Base-by-base conservation (phyloP, 2,113 vertebrate species). In the Poicephalus meyeri region DNA sequence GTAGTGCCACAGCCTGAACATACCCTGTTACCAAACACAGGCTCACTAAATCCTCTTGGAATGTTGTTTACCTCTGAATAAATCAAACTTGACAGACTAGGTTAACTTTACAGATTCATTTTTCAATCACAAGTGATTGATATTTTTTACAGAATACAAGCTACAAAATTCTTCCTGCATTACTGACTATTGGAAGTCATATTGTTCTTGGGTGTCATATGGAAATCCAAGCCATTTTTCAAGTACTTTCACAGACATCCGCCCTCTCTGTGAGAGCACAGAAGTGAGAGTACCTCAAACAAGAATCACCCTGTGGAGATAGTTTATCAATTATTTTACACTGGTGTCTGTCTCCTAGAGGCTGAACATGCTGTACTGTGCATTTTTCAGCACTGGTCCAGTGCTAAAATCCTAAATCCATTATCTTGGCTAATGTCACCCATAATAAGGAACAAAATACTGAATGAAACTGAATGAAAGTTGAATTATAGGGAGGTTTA, bases 31-130 rank as follows among this genome's bases (percentile, higher is more conserved):
- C 98, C 97, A 98, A 98, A 98, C 97, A 98, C 96, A 95, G 91
- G 91, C 97, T 97, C 97, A 97, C 97, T 97, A 98, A 98, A 98
- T 98, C 97, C 98, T 98, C 97, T 97, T 97, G 97, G 98, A 98
- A 98, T 97, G 98, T 97, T 98, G 98, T 98, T 98, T 98, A 98
- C 98, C 97, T 98, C 97, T 65, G 97, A 97, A 98, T 98, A 98
- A 98, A 98, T 98, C 97, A 98, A 97, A 97, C 95, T 96, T 98
- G 98, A 98, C 97, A 98, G 97, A 94, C 78, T 97, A 97, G 97
- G 98, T 97, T 98, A 98, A 98, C 97, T 97, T 98, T 95, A 95
- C 97, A 98, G 97, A 98, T 98, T 98, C 97, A 97, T 98, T 98
- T 98, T 98, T 98, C 98, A 97, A 86, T 97, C 96, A 97, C 96